Conservation (phyloP, 2,888 invertebrate species). For the Byasa hedistus region DNA sequence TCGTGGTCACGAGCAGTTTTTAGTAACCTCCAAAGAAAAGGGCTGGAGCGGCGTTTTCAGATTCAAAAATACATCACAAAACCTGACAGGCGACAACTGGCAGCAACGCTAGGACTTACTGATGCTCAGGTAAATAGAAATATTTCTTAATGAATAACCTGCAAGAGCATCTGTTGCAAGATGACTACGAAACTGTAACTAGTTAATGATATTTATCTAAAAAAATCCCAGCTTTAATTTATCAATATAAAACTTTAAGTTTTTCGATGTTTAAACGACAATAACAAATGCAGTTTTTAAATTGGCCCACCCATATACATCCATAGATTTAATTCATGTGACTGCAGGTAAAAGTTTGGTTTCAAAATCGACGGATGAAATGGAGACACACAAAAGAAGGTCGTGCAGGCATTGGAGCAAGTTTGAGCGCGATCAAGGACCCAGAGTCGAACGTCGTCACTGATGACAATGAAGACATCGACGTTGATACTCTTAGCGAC, state of each 20-base stretch:
- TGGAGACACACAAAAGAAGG: constrained; percentile 90
- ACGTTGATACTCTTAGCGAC: constrained; percentile 76
- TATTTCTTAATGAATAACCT: no score
- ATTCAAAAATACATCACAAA: constrained; percentile 98
- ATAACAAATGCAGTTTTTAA: no score
- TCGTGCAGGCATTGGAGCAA: constrained; percentile 50
- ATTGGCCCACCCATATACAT: no score
- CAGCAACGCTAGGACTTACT: constrained; percentile 93
- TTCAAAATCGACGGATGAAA: constrained; percentile 94
- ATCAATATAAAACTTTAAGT: no score
- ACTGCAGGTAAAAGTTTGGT: constrained; percentile 93
- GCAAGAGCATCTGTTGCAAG: no score
- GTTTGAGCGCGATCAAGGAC: constrained; percentile 48
- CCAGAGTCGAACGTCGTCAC: constrained; percentile 56
- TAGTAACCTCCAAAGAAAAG: constrained; percentile 96
- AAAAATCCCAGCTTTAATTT: no score
- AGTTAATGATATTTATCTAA: no score
- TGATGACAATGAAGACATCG: constrained; percentile 72
- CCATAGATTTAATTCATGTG: not conserved
- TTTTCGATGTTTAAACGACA: no score
- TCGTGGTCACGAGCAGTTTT: constrained; percentile 98
- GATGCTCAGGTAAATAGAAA: constrained; percentile 87
- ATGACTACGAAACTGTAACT: no score
- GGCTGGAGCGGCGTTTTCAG: constrained; percentile 94
- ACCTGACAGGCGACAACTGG: constrained; percentile 94